These are phyloP conservation scores for Andrena cerasifolii DNA, from an alignment of 1,140 invertebrate genomes.

Conservation along the genomic window DNA sequence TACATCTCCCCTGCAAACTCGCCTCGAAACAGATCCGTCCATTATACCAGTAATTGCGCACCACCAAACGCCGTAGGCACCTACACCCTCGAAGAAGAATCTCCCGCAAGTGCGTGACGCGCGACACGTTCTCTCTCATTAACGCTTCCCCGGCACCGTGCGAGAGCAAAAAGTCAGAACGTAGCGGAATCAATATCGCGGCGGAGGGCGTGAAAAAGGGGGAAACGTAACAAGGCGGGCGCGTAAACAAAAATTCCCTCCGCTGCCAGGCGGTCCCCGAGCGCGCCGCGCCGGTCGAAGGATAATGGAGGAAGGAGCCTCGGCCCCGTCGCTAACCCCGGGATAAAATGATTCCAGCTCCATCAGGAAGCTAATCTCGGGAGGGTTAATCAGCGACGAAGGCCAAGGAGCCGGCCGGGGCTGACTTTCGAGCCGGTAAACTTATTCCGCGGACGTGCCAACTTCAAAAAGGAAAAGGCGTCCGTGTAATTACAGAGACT, in stretches of 20 bases:
- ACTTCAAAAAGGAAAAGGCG: constrained; percentile 58
- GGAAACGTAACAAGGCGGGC: neutral
- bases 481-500: constrained; percentile 55
- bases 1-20: too few species aligned
- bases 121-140: neutral
- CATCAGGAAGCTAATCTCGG: constrained; percentile 62
- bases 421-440: constrained; percentile 56
- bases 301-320: constrained; percentile 47
- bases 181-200: constrained; percentile 25
- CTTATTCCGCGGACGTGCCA: constrained; percentile 63
- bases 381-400: constrained; percentile 60
- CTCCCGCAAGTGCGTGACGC: too few species aligned
- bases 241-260: constrained; percentile 20
- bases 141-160: constrained; percentile 1
- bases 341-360: constrained; percentile 63
- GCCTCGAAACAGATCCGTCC: too few species aligned
- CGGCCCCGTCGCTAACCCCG: constrained; percentile 25
- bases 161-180: constrained; percentile 29
- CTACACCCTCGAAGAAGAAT: too few species aligned
- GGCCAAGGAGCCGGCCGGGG: constrained; percentile 26
- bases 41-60: too few species aligned
- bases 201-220: neutral
- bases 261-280: neutral
- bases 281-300: neutral
- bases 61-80: too few species aligned